Evolutionary conservation across 2,797 vertebrate genomes (phyloP).

Genomic region (Rhinatrema bivittatum): DNA sequence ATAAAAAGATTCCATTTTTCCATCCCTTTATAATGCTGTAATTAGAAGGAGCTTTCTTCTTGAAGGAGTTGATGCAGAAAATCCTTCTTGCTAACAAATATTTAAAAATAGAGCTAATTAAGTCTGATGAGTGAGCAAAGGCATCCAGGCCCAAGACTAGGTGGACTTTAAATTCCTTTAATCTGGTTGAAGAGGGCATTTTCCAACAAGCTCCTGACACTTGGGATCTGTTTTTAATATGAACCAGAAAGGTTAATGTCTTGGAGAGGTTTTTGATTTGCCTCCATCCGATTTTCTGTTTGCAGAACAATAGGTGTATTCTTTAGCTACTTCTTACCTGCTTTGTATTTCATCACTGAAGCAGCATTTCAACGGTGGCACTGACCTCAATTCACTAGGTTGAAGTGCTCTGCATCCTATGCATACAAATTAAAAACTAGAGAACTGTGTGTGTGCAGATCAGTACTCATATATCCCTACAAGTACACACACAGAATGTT

Average conservation of each 20-base stretch:
- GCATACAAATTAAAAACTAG: no score
- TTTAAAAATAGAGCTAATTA: constrained; percentile 41
- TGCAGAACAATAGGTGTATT: no score
- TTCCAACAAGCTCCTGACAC: constrained; percentile 14
- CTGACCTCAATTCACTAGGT: no score
- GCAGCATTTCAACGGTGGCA: no score
- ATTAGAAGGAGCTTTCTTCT: constrained; percentile 18
- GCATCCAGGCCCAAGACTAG: constrained; percentile 23
- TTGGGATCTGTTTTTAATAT: neutral
- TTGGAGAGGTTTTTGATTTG: no score
- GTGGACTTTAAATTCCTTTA: constrained; percentile 18
- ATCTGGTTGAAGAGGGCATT: constrained; percentile 8
- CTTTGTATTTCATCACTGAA: no score
- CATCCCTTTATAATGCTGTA: constrained; percentile 11
- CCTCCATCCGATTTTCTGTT: no score
- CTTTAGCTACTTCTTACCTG: no score
- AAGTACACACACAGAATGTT: no score
- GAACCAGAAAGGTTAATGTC: constrained; percentile 6
- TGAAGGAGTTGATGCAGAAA: constrained; percentile 7
- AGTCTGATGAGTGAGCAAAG: constrained; percentile 15
- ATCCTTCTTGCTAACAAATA: constrained; percentile 22
- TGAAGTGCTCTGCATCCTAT: no score
- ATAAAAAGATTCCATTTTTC: neutral
- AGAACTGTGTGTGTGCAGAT: no score
- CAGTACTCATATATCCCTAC: no score